Evolutionary conservation across 2,113 vertebrate species (phyloP), one percentile per base, ranked within the genome.

Genomic region (Cnemophilus loriae): DNA sequence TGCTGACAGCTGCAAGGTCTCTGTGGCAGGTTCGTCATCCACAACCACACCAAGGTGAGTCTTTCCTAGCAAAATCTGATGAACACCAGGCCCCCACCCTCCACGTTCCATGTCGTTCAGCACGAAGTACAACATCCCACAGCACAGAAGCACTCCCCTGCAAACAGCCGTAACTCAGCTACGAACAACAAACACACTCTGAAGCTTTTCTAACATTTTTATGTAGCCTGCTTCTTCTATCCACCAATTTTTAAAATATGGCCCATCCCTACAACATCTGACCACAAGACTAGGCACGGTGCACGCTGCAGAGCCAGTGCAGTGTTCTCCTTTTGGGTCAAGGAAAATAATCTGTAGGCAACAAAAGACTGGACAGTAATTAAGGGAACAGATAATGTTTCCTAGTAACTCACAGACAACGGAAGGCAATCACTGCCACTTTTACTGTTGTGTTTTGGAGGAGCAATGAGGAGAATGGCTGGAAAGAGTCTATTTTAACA

Each of bases 401-500:
- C 39, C 35, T 67, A 50, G 4, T 52, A 77, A 78, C 39, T 80
- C 60, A 60, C 28, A 67, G 39, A n/a, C 1, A 3, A 27, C 76
- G 20, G 27, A 73, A 65, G 16, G 21, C 35, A 88, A 56, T 60
- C 56, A 15, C 37, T 55, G 17, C 8, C 55, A 55, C 30, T 84
- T 91, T 55, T 80, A 61, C 21, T 84, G 1, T 14, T 50, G 39
- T 20, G 13, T 39, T 81, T 94, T 94, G 55, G 74, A 70, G 71
- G 8, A 91, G 44, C n/a, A 90, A 52, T 15, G 24, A 84, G 23
- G 6, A 90, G 11, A 39, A 76, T 39, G 10, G 12, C 30, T 90
- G 39, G 28, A 90, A 82, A 65, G 49, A 55, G 30, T 68, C 53
- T 81, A 9, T 89, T 96, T 89, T 78, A 80, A 63, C 33, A 87